Conservation (phyloP, 2,113 vertebrate genomes). For the Neogale vison region DNA sequence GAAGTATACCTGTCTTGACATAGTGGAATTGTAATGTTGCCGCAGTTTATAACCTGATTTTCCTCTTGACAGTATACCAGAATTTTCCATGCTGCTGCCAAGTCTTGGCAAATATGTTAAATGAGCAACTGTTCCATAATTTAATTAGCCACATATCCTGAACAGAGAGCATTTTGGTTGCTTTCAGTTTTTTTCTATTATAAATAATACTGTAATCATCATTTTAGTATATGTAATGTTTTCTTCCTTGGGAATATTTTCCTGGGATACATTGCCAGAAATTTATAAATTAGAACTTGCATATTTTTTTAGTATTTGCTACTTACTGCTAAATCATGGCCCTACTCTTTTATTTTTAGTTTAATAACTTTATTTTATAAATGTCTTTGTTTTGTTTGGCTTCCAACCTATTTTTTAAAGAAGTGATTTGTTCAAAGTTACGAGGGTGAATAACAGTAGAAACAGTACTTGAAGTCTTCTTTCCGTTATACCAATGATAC, state of each 20-base stretch:
- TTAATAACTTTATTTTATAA: constrained; percentile 34
- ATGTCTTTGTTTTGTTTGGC: not conserved
- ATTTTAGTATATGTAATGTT: not conserved
- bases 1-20: not conserved
- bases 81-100: not conserved
- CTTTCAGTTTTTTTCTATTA: not conserved
- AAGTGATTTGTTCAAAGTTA: not conserved
- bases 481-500: not conserved
- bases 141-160: not conserved
- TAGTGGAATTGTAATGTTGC: not conserved
- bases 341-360: not conserved
- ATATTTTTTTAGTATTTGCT: constrained; percentile 27
- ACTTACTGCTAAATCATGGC: not conserved
- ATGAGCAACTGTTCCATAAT: constrained; percentile 4
- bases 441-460: not conserved
- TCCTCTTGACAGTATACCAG: not conserved
- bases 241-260: not conserved
- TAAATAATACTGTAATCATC: not conserved
- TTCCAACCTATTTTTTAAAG: not conserved
- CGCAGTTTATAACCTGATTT: constrained; percentile 29
- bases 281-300: not conserved
- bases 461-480: not conserved
- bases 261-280: constrained; percentile 8
- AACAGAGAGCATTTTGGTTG: not conserved
- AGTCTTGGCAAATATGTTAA: constrained; percentile 23